Conservation (phyloP, 2,113 vertebrate genomes). For the Cebidichthys violaceus region DNA sequence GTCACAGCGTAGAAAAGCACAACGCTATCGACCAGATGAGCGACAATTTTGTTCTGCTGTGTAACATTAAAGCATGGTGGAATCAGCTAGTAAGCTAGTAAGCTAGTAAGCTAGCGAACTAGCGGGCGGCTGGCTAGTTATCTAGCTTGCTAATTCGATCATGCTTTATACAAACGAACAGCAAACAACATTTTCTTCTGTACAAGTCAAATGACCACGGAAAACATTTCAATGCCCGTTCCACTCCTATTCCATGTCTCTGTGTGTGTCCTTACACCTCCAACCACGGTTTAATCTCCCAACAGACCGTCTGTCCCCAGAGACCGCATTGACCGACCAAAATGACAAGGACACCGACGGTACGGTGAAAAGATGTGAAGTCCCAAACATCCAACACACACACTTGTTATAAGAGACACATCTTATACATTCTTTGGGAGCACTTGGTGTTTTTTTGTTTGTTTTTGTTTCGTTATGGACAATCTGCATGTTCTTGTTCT, state of each 20-base stretch:
- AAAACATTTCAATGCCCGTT: not conserved
- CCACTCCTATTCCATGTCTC: not conserved
- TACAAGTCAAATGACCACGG: not conserved
- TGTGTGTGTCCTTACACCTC: not conserved
- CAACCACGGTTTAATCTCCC: conserved; percentile 15
- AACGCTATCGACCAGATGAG: no score
- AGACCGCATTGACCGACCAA: not conserved
- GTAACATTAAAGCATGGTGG: no score
- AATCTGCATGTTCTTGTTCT: no score
- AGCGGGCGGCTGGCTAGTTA: no score
- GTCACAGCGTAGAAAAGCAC: no score
- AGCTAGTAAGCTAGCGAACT: no score
- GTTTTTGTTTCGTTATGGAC: no score
- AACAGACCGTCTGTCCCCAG: conserved; percentile 19
- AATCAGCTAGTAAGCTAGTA: no score
- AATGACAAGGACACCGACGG: conserved; percentile 6
- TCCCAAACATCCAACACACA: not conserved
- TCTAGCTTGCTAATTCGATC: no score
- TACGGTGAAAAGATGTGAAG: not conserved
- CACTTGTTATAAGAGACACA: not conserved
- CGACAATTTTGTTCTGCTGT: no score
- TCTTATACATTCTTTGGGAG: no score
- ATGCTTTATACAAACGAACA: not conserved
- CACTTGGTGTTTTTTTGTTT: no score
- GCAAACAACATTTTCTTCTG: not conserved